Evolutionary conservation across 2,113 vertebrate genomes (phyloP).

Genomic region (Hyperopisus bebe): DNA sequence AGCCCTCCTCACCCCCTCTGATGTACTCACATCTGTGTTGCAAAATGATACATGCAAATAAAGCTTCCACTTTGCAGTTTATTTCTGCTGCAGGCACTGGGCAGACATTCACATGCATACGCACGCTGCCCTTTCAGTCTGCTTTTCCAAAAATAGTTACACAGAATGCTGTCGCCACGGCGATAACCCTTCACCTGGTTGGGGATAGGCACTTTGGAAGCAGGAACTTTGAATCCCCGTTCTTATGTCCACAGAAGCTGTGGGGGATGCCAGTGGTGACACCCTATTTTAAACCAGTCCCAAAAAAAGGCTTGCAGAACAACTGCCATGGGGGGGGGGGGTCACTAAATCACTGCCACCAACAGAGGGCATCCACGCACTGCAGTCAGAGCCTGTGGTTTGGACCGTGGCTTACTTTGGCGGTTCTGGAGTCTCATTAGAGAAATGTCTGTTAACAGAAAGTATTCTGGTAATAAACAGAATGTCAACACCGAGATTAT

Average conservation of each 20-base stretch:
- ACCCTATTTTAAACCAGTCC: not conserved
- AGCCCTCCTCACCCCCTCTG: slow-evolving; percentile 23
- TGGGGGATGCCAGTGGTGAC: not conserved
- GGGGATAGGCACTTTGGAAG: slow-evolving; percentile 42
- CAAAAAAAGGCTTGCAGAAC: not conserved
- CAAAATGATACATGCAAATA: slow-evolving; percentile 54
- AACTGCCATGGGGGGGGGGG: not conserved
- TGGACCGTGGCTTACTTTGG: not conserved
- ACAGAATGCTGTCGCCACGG: slow-evolving; percentile 60
- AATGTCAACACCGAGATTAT: not conserved
- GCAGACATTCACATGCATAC: slow-evolving; percentile 45
- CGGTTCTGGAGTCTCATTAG: not conserved
- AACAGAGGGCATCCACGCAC: not conserved
- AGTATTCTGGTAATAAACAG: not conserved
- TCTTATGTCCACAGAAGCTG: not conserved
- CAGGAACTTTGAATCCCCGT: not conserved
- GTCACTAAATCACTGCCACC: not conserved
- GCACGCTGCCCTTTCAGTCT: slow-evolving; percentile 20
- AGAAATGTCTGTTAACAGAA: not conserved
- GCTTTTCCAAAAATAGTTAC: slow-evolving; percentile 36
- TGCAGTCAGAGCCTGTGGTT: not conserved
- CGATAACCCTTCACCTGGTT: slow-evolving; percentile 59
- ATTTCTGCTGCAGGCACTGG: slow-evolving; percentile 60
- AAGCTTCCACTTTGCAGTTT: slow-evolving; percentile 52
- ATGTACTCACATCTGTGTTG: slow-evolving; percentile 29